These are phyloP conservation scores for Rosalia funebris DNA, from an alignment of 2,888 invertebrate species.

Conservation along the genomic window DNA sequence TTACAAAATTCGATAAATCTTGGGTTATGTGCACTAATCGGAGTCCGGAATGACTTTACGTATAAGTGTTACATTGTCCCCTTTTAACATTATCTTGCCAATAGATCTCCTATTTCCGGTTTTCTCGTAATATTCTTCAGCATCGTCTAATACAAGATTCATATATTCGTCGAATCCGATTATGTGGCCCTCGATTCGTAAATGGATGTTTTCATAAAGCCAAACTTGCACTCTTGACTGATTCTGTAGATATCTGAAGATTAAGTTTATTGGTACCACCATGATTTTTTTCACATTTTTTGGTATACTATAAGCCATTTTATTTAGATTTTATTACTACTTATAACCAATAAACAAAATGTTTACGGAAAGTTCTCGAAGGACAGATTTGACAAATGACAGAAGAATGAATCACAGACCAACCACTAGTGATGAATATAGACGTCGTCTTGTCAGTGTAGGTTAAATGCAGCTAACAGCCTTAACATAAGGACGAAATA, in stretches of 20 bases:
- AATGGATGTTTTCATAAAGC: slow-evolving; percentile 96
- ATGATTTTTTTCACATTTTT: slow-evolving; percentile 98
- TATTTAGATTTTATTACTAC: no score
- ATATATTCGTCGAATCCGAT: slow-evolving; percentile 99
- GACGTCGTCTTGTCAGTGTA: no score
- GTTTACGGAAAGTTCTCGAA: slow-evolving; percentile 23
- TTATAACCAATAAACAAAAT: slow-evolving; percentile 15
- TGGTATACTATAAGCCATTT: slow-evolving; percentile 96
- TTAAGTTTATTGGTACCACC: slow-evolving; percentile 98
- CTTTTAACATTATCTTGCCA: slow-evolving; percentile 94
- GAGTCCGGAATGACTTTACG: slow-evolving; percentile 81
- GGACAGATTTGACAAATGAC: not conserved
- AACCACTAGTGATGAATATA: no score
- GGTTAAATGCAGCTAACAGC: not conserved
- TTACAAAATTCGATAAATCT: slow-evolving; percentile 6
- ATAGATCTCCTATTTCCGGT: slow-evolving; percentile 82
- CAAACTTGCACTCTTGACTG: slow-evolving; percentile 96
- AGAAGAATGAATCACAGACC: not conserved
- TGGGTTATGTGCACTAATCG: slow-evolving; percentile 28
- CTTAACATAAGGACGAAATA: no score
- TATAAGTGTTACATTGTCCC: slow-evolving; percentile 98
- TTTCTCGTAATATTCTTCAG: slow-evolving; percentile 94
- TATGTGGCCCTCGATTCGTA: slow-evolving; percentile 97
- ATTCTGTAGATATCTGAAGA: slow-evolving; percentile 95
- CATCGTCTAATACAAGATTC: slow-evolving; percentile 98